These are phyloP conservation scores for Acleris emargana DNA, from an alignment of 2,888 invertebrate genomes.

Conservation along the genomic window DNA sequence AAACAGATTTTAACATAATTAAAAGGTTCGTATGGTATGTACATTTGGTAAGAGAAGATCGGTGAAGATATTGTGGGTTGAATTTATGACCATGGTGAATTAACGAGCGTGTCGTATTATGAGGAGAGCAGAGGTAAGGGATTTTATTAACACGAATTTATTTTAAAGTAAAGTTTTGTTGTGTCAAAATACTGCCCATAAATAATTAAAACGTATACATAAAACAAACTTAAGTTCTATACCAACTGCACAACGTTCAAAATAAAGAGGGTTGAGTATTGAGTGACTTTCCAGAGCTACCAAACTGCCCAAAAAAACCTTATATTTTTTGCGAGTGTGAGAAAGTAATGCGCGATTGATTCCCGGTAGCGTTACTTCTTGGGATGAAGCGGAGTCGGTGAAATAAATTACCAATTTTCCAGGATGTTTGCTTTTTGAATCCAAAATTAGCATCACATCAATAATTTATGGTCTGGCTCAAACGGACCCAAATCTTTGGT, in stretches of 20 bases:
- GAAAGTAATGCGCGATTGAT: constrained; percentile 54
- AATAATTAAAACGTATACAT: not conserved
- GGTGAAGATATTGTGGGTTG: constrained; percentile 32
- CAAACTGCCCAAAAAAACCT: not conserved
- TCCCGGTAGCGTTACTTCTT: constrained; percentile 51
- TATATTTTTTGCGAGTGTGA: constrained; percentile 45
- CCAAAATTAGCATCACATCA: constrained; percentile 37
- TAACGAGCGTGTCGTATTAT: constrained; percentile 35
- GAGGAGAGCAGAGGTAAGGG: constrained; percentile 8
- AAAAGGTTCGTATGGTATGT: constrained; percentile 35
- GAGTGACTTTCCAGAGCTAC: not conserved
- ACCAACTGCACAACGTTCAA: not conserved
- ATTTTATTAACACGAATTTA: constrained; percentile 10
- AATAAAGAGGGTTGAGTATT: not conserved
- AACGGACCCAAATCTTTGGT: constrained; percentile 1
- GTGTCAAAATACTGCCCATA: not conserved
- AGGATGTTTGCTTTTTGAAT: constrained; percentile 44
- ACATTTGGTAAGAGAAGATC: constrained; percentile 32
- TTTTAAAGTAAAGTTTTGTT: not conserved
- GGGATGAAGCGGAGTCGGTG: constrained; percentile 43
- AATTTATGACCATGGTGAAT: constrained; percentile 30
- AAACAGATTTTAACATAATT: constrained; percentile 53
- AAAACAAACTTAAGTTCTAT: too few species aligned
- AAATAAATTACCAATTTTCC: constrained; percentile 49
- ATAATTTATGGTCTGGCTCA: constrained; percentile 28